Conservation (phyloP, 2,797 vertebrate genomes). For the Molossus alvarezi region DNA sequence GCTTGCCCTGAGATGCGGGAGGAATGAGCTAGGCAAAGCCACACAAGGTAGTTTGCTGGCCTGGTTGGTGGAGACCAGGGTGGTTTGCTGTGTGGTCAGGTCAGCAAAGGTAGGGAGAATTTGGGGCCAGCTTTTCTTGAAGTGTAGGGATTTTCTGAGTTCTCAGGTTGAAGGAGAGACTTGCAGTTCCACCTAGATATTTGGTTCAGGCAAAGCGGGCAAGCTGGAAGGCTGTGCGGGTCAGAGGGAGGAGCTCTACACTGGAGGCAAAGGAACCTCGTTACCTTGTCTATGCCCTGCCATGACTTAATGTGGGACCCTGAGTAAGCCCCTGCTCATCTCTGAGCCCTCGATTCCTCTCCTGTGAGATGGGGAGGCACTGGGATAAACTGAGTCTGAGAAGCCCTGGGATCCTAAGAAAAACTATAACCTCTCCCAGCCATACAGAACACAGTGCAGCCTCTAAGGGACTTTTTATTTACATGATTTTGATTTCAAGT, state of each 20-base stretch:
- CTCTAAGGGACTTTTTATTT: not conserved
- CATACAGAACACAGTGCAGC: not conserved
- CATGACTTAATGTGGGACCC: not conserved
- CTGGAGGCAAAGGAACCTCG: not conserved
- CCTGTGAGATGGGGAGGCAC: not conserved
- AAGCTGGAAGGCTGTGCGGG: not conserved
- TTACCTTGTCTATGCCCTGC: not conserved
- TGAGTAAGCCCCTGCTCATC: not conserved
- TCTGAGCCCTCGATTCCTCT: not conserved
- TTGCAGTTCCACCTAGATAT: not conserved
- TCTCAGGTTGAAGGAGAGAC: not conserved
- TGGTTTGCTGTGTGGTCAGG: not conserved
- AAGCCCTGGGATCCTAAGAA: not conserved
- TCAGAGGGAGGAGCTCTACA: not conserved
- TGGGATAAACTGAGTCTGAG: not conserved
- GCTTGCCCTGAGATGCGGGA: not conserved
- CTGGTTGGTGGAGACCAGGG: not conserved
- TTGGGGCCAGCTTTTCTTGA: slow-evolving; percentile 4
- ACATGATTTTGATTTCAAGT: not conserved
- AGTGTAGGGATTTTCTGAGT: not conserved
- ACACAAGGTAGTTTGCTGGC: not conserved
- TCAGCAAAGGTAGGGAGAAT: not conserved
- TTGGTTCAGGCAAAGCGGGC: not conserved
- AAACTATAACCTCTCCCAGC: not conserved
- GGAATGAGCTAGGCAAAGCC: not conserved